Conservation (phyloP, 2,888 invertebrate genomes). For the Tenodera sinensis region DNA sequence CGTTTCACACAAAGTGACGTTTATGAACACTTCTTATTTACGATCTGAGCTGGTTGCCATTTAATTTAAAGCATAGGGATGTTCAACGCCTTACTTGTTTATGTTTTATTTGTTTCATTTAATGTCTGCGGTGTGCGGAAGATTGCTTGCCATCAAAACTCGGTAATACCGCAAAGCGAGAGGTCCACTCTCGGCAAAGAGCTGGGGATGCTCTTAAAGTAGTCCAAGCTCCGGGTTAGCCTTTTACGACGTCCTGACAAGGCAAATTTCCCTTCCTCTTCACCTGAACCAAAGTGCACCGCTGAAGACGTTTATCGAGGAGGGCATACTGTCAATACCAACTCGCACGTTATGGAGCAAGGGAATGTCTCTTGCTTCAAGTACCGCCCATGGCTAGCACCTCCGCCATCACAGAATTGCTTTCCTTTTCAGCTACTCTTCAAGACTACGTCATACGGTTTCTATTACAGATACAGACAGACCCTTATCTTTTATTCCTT, state of each 20-base stretch:
- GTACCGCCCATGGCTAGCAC: too few relatives aligned
- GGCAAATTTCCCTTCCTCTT: not conserved
- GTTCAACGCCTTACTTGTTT: not conserved
- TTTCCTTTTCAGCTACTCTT: too few relatives aligned
- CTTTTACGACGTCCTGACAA: not conserved
- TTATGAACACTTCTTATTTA: not conserved
- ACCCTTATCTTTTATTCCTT: too few relatives aligned
- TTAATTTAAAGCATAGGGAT: not conserved
- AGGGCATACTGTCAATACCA: not conserved
- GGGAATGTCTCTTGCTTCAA: too few relatives aligned
- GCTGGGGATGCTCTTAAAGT: not conserved
- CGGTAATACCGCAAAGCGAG: not conserved
- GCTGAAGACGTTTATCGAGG: not conserved
- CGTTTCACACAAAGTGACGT: not conserved
- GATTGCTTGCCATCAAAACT: not conserved
- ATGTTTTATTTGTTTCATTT: not conserved
- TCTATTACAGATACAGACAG: too few relatives aligned
- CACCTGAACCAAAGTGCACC: not conserved
- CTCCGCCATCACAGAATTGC: too few relatives aligned
- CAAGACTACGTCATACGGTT: too few relatives aligned
- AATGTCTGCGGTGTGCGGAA: not conserved
- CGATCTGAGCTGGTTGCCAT: not conserved
- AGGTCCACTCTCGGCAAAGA: not conserved
- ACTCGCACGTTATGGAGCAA: not conserved
- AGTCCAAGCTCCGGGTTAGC: not conserved